Evolutionary conservation across 1,140 invertebrate species (phyloP), one percentile per base, ranked within the genome.

Genomic region (Drosophila punjabiensis): DNA sequence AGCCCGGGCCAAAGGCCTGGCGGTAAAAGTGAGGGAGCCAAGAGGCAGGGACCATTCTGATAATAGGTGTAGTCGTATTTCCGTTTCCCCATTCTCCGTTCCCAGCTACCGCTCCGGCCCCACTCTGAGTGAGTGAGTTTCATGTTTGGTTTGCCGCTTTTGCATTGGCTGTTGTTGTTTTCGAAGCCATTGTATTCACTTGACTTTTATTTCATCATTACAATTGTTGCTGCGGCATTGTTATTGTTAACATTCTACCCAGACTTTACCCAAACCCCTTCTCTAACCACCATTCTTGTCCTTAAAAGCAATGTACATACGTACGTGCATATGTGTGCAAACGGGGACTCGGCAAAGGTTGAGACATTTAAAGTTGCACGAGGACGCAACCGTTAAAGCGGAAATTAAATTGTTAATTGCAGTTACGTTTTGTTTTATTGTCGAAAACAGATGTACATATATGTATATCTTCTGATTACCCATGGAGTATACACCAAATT

Each of bases 141-240:
- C 75, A 77, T 77, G 75, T 77, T 77, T 77, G 75, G 74, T 56
- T 76, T 76, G 66, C 64, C 61, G 70, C 71, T 73, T 64, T 76
- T 65, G 50, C 73, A 48, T 62, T 56, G 39, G 52, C 30, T 56
- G 68, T 71, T 86, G 84, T 86, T 87, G 61, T 64, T 73, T 73
- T 76, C 81, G 74, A 62, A 79, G 79, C 79, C 63, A 79, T 86
- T 86, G 83, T 86, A 86, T 82, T 86, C 85, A 86, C 83, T 86
- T 86, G 83, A 76, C 79, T 86, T 86, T 82, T 82, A 87, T 87
- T 87, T 86, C 76, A 85, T 82, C 75, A 86, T 86, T 82, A 87
- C 80, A 79, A 86, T 79, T 79, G 79, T 81, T 62, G 79, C 67
- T 70, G 79, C 70, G 67, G 53, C 82, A 86, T 79, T 85, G 79